Base-by-base conservation (phyloP, 2,888 invertebrate species). In the Hyposoter dolosus region DNA sequence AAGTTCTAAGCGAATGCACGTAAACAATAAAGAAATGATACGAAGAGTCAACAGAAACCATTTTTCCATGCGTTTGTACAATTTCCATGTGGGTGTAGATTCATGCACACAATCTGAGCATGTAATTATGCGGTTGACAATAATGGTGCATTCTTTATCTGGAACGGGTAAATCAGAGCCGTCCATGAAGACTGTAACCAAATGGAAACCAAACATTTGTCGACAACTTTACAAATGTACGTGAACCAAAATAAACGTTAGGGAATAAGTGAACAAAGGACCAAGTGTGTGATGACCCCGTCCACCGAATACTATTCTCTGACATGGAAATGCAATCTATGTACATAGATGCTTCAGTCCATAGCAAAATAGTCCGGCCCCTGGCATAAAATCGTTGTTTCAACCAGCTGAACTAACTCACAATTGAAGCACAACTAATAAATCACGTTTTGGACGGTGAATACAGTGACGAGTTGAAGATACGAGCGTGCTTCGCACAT, bases 391-490 rank as follows among this genome's bases (percentile, higher is more conserved):
- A 65, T 72, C 32, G 71, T 83, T 53, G 40, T 50, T 71, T 28
- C 82, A 50, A 28, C 47, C 69, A 63, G 32, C 63, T 65, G 66
- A 78, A 83, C 72, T 47, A 65, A 83, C 50, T 72, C 45, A 72
- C 78, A 72, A 72, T 83, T 66, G 66, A 65, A 83, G 83, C 72
- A 6, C 40, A 43, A 71, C 72, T 71, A 78, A 72, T 83, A 72
- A 78, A 83, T 83, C 77, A 83, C 83, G 66, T 72, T 72, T 43
- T 43, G 53, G 47, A 35, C 28, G 47, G 82, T 19, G n/a, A 60
- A 76, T 50, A 35, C 69, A 76, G 56, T 72, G 83, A 83, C 43
- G 72, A 83, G 72, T 83, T 72, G 45, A 32, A 35, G 72, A 72
- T 53, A 56, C 19, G 15, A 50, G 45, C 12, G 1, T 40, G 23